Evolutionary conservation across 2,113 vertebrate species (phyloP), one percentile per base, ranked within the genome.

Genomic region (Cyphotilapia sp.): DNA sequence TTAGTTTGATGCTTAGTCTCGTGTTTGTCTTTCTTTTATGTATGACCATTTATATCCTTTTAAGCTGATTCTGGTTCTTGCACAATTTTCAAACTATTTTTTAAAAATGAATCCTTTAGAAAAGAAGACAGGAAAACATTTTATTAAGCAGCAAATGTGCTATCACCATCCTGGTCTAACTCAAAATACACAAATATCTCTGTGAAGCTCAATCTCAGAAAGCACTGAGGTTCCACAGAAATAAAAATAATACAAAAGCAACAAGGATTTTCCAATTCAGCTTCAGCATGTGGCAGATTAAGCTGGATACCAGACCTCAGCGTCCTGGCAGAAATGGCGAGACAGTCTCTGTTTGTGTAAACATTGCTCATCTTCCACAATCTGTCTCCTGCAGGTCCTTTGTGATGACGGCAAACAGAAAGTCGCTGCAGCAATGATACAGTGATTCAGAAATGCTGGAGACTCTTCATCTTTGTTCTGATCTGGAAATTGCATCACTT

Each of bases 301-400:
- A 69, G 16, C 27, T 86, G 69, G 51, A 86, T 74, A 74, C 22
- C 24, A 13, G 49, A 9, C 4, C 89, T 80, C 83, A 86, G 83
- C 76, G 9, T 88, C 33, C 59, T 92, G 88, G 87, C 92, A 89
- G 80, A 83, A 42, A 71, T 13, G 66, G 8, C 2, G 19, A 88
- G 71, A 83, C 81, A 74, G 84, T 29, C 71, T 91, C 80, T 86
- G 54, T 91, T 86, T 91, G 80, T 89, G 74, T 88, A 90, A 92
- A 91, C 51, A 89, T 69, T 85, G 24, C 81, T 22, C 51, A 91
- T 88, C 85, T 76, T 69, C 74, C 54, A 27, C 87, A 85, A 57
- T 88, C 88, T 90, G 88, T 89, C 82, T 66, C 80, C 53, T 85
- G 54, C 38, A 87, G 45, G 14, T 57, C 27, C 82, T 86, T 56